Base-by-base conservation (phyloP, 2,797 vertebrate species). In the Myiotriccus ornatus region DNA sequence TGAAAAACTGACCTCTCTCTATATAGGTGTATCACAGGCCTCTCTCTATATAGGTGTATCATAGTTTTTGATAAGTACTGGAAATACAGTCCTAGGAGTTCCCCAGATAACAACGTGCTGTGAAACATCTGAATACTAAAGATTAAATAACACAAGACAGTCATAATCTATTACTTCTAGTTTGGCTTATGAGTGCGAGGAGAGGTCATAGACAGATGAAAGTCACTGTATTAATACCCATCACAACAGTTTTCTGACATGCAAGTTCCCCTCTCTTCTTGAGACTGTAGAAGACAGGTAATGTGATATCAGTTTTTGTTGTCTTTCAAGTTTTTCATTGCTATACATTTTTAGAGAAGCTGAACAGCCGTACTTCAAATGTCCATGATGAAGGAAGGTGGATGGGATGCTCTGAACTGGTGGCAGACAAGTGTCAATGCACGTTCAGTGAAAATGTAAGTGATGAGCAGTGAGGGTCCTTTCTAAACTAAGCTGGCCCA, bases 401-500 rank as follows among this genome's bases (percentile, higher is more conserved):
- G 35, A 91, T 32, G 27, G 50, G 53, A 43, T 83, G 43, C 57
- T 64, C 67, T 76, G 84, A 91, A 83, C 37, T 70, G 63, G 76
- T 74, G 81, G 77, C 62, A 95, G 67, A 91, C 41, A 44, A 85
- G 28, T 37, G 57, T 62, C 62, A 78, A 17, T 59, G 50, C 21
- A 37, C 14, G 57, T 87, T 96, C 85, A 59, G 50, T 53, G 50
- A 43, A 84, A 95, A 62, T 2, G 0, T 62, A 69, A 95, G 86
- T 71, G 86, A 74, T 64, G 39, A 96, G 44, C 83, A 63, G 41
- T n/a, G 34, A 91, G 49, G 12, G 52, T 88, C 65, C 69, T 88
- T 92, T 93, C 62, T 82, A 55, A 95, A 67, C 56, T 77, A 91
- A 90, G 50, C 76, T 91, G 83, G 20, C 50, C 50, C 83, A 83